Conservation (phyloP, 2,113 vertebrate species). For the Crocuta crocuta region DNA sequence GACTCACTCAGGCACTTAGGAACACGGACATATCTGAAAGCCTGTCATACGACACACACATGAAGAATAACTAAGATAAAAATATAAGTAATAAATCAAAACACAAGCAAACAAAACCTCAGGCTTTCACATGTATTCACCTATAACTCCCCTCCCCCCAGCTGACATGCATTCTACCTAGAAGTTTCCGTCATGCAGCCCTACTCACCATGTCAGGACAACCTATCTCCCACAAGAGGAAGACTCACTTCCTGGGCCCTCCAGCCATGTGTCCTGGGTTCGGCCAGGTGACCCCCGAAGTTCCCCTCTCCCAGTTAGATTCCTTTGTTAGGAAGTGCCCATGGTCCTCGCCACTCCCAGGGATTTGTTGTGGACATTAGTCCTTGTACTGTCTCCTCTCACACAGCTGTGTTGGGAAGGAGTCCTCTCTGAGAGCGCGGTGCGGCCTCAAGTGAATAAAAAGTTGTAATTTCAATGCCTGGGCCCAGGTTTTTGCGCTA, state of each 20-base stretch:
- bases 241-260: neutral
- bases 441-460: neutral
- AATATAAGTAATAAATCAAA: neutral
- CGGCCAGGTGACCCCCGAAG: neutral
- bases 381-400: too few species aligned
- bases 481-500: neutral
- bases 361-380: neutral
- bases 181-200: neutral
- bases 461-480: neutral
- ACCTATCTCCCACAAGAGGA: neutral
- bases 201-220: neutral
- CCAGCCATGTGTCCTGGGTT: neutral
- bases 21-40: neutral
- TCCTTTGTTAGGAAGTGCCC: neutral
- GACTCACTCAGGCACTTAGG: neutral
- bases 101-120: neutral
- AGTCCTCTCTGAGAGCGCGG: neutral
- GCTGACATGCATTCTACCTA: neutral
- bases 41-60: neutral
- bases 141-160: too few species aligned
- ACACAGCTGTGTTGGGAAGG: neutral
- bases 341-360: neutral
- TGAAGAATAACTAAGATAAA: neutral
- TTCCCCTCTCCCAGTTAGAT: neutral
- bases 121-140: neutral